phyloP scores from a whole-genome alignment of 1,140 invertebrate species.

The Brachionus angularis region DNA sequence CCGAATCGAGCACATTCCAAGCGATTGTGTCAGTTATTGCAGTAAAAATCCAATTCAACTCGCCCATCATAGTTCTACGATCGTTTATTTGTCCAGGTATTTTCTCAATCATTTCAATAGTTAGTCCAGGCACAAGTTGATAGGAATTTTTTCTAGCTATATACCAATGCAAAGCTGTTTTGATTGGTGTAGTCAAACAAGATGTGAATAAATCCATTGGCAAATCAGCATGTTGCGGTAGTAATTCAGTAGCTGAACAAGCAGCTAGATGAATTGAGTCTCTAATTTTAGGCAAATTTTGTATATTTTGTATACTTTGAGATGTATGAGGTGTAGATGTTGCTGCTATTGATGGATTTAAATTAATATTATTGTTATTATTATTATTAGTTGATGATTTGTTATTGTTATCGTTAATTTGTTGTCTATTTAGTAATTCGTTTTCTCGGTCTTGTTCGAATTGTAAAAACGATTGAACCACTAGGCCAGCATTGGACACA shows the following conservation, averaged over 20 bases:
- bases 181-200: slow-evolving; percentile 94
- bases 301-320: neutral
- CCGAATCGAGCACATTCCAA: slow-evolving; percentile 87
- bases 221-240: slow-evolving; percentile 94
- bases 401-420: neutral
- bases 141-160: slow-evolving; percentile 18
- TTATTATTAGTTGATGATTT: too few species aligned
- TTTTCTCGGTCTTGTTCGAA: slow-evolving; percentile 13
- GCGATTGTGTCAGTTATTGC: slow-evolving; percentile 99
- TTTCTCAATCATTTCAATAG: slow-evolving; percentile 48
- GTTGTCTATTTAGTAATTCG: neutral
- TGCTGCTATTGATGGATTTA: neutral
- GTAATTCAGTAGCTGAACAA: slow-evolving; percentile 79
- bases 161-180: slow-evolving; percentile 67
- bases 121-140: slow-evolving; percentile 58
- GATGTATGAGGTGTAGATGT: neutral
- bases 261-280: slow-evolving; percentile 94
- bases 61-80: slow-evolving; percentile 90
- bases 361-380: too few species aligned
- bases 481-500: slow-evolving; percentile 61
- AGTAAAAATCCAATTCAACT: slow-evolving; percentile 99
- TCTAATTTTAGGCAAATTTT: slow-evolving; percentile 58
- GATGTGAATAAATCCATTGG: slow-evolving; percentile 98
- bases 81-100: slow-evolving; percentile 92
- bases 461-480: neutral